Percentiles rank a stretch among this genome's conserved stretches.
phyloP scores from a whole-genome alignment of 2,797 vertebrate genomes.

The Myoxocephalus aenaeus region DNA sequence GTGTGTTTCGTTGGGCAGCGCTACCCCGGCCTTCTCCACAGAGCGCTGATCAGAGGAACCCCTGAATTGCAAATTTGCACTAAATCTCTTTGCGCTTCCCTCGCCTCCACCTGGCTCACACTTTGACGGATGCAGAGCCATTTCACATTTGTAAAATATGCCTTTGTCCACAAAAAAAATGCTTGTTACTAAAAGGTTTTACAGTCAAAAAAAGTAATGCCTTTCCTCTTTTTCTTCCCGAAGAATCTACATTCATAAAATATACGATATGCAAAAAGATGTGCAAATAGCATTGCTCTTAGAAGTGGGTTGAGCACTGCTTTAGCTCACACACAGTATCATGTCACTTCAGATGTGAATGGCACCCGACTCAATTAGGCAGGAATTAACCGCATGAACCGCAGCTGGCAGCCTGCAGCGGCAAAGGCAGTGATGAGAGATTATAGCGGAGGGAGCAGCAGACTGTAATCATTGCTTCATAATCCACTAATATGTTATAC shows the following conservation, averaged over 20 bases:
- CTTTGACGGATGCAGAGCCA: slow-evolving; percentile 22
- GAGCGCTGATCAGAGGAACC: slow-evolving; percentile 59
- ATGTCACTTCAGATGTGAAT: slow-evolving; percentile 58
- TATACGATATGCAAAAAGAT: slow-evolving; percentile 22
- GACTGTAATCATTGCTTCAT: slow-evolving; percentile 61
- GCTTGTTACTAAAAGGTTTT: background rate
- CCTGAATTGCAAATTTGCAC: slow-evolving; percentile 57
- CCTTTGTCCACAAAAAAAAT: slow-evolving; percentile 21
- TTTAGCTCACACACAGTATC: slow-evolving; percentile 35
- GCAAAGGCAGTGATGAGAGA: slow-evolving; percentile 62
- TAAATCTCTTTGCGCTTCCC: slow-evolving; percentile 28
- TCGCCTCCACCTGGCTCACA: slow-evolving; percentile 16
- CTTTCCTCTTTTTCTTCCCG: background rate
- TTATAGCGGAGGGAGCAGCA: slow-evolving; percentile 59
- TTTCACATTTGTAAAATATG: slow-evolving; percentile 30
- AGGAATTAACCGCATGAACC: slow-evolving; percentile 66
- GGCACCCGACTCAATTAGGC: slow-evolving; percentile 68
- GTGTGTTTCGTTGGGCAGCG: slow-evolving; percentile 13
- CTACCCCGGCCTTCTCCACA: slow-evolving; percentile 31
- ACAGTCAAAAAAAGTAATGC: background rate
- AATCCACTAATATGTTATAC: slow-evolving; percentile 59
- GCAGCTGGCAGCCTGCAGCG: slow-evolving; percentile 61
- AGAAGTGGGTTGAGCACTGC: slow-evolving; percentile 46
- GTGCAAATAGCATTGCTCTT: slow-evolving; percentile 21
- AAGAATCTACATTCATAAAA: slow-evolving; percentile 1